phyloP scores from a whole-genome alignment of 2,113 vertebrate genomes.

The Sminthopsis crassicaudata region DNA sequence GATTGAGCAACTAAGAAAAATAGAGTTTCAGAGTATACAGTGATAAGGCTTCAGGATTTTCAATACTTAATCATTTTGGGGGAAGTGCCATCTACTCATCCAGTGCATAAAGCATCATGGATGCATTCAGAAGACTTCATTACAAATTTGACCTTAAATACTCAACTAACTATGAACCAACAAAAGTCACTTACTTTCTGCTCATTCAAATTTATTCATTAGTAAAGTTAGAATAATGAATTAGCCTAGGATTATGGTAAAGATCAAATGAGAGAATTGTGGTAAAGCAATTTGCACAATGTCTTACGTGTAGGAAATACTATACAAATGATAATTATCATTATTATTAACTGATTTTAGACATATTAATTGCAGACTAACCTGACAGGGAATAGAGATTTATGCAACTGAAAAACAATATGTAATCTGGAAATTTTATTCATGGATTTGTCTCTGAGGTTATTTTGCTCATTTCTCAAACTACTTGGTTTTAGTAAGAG shows the following conservation, averaged over 20 bases:
- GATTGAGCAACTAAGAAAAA: neutral
- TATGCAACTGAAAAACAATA: constrained; percentile 8
- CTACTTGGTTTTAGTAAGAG: neutral
- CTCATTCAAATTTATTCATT: neutral
- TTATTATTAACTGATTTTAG: neutral
- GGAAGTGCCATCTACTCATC: neutral
- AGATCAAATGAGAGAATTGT: neutral
- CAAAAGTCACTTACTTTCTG: neutral
- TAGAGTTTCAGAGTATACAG: neutral
- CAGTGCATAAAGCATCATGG: neutral
- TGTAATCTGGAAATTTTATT: constrained; percentile 46
- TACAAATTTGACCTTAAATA: neutral
- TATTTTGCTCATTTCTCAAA: neutral
- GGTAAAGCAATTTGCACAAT: neutral
- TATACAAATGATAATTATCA: neutral
- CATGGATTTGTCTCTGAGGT: constrained; percentile 16
- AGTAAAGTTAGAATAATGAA: neutral
- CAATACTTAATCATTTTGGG: neutral
- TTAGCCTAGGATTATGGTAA: neutral
- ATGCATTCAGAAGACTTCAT: neutral
- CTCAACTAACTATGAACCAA: neutral
- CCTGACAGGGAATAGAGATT: neutral
- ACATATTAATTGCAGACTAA: constrained; percentile 12
- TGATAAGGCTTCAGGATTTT: neutral
- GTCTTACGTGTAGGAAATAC: neutral